phyloP scores from a whole-genome alignment of 2,797 vertebrate species.

The Botia kubotai region DNA sequence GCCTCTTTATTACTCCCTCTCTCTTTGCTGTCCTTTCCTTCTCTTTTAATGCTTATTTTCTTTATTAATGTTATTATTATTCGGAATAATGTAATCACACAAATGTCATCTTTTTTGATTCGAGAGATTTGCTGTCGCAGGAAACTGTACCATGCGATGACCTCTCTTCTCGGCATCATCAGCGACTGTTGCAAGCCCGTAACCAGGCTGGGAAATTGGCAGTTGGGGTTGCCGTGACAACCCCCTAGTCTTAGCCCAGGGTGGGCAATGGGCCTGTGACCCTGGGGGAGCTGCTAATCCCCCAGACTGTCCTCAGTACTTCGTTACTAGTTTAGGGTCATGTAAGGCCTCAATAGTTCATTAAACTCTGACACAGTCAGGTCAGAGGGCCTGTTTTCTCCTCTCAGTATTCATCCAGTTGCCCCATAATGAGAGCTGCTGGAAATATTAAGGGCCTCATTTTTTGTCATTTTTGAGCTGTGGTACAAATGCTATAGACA shows the following conservation, averaged over 20 bases:
- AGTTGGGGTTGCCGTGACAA: conserved; percentile 49
- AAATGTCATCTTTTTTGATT: neutral
- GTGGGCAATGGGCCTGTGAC: conserved; percentile 26
- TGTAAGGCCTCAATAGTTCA: conserved; percentile 45
- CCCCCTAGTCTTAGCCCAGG: conserved; percentile 34
- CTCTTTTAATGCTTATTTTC: neutral
- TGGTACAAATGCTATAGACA: too few species aligned
- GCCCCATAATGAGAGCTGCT: neutral
- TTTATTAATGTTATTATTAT: conserved; percentile 10
- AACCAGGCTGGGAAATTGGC: conserved; percentile 47
- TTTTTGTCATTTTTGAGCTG: neutral
- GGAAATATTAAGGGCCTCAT: neutral
- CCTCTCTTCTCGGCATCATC: conserved; percentile 1
- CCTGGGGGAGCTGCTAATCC: conserved; percentile 31
- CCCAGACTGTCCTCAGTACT: conserved; percentile 31
- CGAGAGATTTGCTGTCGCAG: neutral
- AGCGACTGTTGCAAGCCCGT: neutral
- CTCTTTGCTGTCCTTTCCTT: conserved; percentile 5
- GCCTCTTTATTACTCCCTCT: conserved; percentile 2
- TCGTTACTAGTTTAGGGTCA: conserved; percentile 52
- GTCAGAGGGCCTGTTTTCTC: conserved; percentile 15
- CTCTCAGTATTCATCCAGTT: neutral
- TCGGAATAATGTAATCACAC: neutral
- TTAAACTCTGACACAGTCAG: conserved; percentile 49
- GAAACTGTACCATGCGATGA: neutral